phyloP scores from a whole-genome alignment of 2,113 vertebrate genomes.

The Macquaria ambigua region DNA sequence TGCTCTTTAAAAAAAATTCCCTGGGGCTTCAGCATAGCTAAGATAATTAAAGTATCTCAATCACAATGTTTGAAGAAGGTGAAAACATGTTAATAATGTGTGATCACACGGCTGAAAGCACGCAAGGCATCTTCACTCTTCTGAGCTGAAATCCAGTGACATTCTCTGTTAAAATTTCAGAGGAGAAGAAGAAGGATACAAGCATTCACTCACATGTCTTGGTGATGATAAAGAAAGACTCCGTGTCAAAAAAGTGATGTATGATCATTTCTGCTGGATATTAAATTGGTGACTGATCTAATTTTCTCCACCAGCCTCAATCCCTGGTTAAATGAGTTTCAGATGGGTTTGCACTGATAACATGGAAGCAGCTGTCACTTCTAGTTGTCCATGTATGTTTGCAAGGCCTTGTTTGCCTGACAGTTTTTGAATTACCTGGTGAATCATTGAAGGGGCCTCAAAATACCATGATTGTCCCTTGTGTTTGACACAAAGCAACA shows the following conservation, averaged over 20 bases:
- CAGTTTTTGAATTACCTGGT: slow-evolving; percentile 22
- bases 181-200: not conserved
- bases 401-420: not conserved
- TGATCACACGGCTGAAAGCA: slow-evolving; percentile 5
- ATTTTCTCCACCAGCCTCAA: slow-evolving; percentile 31
- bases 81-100: slow-evolving; percentile 23
- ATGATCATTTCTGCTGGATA: slow-evolving; percentile 35
- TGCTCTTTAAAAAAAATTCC: not conserved
- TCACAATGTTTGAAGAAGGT: not conserved
- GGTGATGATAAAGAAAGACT: slow-evolving; percentile 8
- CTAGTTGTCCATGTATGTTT: not conserved
- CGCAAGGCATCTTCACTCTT: not conserved
- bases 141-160: not conserved
- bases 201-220: not conserved
- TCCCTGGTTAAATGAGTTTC: slow-evolving; percentile 34
- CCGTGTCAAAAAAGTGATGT: slow-evolving; percentile 31
- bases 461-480: not conserved
- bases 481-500: not conserved
- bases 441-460: not conserved
- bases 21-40: not conserved
- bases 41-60: not conserved
- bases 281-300: slow-evolving; percentile 32
- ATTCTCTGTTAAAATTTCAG: not conserved
- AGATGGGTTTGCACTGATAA: slow-evolving; percentile 43
- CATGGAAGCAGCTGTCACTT: slow-evolving; percentile 34